phyloP scores from a whole-genome alignment of 2,113 vertebrate genomes.

The Elgaria multicarinata region DNA sequence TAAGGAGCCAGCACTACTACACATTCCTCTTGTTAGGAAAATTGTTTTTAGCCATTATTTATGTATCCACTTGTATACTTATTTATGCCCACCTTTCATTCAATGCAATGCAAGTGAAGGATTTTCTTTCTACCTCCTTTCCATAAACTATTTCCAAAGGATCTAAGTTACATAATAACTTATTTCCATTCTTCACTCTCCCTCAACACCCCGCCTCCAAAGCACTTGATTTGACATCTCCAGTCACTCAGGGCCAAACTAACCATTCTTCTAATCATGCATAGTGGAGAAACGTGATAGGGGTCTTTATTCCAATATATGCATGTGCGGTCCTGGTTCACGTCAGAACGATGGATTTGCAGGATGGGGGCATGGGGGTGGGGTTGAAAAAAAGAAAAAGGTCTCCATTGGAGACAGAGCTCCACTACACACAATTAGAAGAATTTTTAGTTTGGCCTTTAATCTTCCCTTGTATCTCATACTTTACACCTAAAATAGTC shows the following conservation, averaged over 20 bases:
- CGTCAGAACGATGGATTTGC: too few relatives aligned
- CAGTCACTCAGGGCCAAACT: background rate
- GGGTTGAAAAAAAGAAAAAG: too few relatives aligned
- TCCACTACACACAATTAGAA: too few relatives aligned
- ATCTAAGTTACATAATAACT: rapidly evolving
- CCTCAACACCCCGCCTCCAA: background rate
- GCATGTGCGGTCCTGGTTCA: too few relatives aligned
- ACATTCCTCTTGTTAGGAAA: background rate
- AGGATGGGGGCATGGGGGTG: too few relatives aligned
- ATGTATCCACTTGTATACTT: background rate
- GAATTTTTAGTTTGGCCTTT: too few relatives aligned
- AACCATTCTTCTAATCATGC: too few relatives aligned
- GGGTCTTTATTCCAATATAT: too few relatives aligned
- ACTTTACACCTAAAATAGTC: too few relatives aligned
- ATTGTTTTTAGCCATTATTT: background rate
- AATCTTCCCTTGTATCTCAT: too few relatives aligned
- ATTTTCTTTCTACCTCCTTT: background rate
- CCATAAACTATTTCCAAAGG: background rate
- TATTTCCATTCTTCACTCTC: background rate
- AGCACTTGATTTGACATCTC: background rate
- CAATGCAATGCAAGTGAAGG: background rate
- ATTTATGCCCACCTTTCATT: background rate
- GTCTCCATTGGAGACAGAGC: too few relatives aligned
- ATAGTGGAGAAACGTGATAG: too few relatives aligned
- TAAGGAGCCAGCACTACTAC: rapidly evolving